Percentiles rank a stretch among this genome's conserved stretches.
Conservation (phyloP, 2,888 invertebrate genomes). For the Idaea dimidiata region DNA sequence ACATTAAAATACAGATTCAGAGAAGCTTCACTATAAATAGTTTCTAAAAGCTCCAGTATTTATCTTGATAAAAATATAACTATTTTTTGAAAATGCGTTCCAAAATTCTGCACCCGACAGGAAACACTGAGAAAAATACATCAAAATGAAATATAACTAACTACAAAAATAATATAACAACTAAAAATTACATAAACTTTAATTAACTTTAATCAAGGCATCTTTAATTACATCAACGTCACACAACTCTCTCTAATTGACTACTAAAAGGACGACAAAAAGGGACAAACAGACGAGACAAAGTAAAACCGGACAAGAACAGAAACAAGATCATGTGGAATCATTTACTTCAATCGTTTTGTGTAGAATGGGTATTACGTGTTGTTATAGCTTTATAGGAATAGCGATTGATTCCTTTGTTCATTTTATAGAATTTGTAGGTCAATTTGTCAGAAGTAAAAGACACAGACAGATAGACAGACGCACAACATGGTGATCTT, state of each 20-base stretch:
- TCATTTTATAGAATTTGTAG: not conserved
- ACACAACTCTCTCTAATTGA: conserved; percentile 53
- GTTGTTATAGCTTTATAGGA: not conserved
- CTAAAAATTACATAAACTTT: not conserved
- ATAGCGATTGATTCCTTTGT: not conserved
- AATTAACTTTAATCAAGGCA: conserved; percentile 2
- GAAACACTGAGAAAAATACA: too few species aligned
- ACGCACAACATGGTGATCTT: too few species aligned
- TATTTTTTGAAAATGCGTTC: too few species aligned
- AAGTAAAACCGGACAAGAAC: conserved; percentile 68
- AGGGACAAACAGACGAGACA: conserved; percentile 55
- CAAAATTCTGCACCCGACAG: too few species aligned
- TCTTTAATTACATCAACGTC: conserved; percentile 25
- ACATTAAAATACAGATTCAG: too few species aligned
- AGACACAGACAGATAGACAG: too few species aligned
- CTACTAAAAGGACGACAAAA: conserved; percentile 45
- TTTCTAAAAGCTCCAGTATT: too few species aligned
- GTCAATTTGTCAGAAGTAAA: not conserved
- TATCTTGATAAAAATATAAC: conserved; percentile 3
- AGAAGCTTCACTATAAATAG: too few species aligned
- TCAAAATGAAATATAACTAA: too few species aligned
- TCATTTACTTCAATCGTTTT: conserved; percentile 73
- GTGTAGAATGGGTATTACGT: conserved; percentile 34
- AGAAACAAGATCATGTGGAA: conserved; percentile 71
- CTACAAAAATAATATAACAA: not conserved